Base-by-base conservation (phyloP, 2,797 vertebrate species). In the Lycodopsis pacificus region DNA sequence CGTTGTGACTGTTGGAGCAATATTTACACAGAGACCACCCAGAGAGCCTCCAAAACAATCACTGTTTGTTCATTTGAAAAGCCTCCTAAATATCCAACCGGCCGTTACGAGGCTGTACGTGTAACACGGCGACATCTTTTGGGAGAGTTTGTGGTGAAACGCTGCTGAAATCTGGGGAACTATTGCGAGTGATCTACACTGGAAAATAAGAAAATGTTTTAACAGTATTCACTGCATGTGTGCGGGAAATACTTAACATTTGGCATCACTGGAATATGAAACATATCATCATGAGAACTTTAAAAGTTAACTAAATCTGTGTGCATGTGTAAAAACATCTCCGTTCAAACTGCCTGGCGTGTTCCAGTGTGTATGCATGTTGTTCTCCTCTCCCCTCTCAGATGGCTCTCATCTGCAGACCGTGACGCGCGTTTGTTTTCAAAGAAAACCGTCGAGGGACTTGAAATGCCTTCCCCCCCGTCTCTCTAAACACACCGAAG, bases 1-100 rank as follows among this genome's bases (percentile, higher is more conserved):
- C 88, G 84, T 80, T 88, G 84, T 83, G 83, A 81, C 83, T 66
- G 78, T 73, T 71, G 44, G 75, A 85, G 80, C 49, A 86, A 88
- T 88, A 82, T 93, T 93, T 90, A 91, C 71, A 74, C 54, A 71
- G 71, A 86, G 89, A 90, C 92, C 93, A 93, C 91, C 89, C 90
- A 91, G 71, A 5, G 36, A n/a, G 77, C 76, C 71, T 57, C 65
- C 67, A 85, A 81, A 91, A 91, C 83, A 91, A 85, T 78, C 80
- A 73, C 46, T 66, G 82, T 86, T 88, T 81, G 76, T 82, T 76
- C 83, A 77, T 81, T 75, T 70, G 75, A 88, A 90, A 85, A 2
- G 65, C 63, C 70, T 78, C 66, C 63, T 66, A 78, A 83, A 87
- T 78, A 89, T 77, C 66, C 46, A 80, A 56, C 54, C 61, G 53